Evolutionary conservation across 2,888 invertebrate genomes (phyloP), one percentile per base, ranked within the genome.

Genomic region (Bombylius major): DNA sequence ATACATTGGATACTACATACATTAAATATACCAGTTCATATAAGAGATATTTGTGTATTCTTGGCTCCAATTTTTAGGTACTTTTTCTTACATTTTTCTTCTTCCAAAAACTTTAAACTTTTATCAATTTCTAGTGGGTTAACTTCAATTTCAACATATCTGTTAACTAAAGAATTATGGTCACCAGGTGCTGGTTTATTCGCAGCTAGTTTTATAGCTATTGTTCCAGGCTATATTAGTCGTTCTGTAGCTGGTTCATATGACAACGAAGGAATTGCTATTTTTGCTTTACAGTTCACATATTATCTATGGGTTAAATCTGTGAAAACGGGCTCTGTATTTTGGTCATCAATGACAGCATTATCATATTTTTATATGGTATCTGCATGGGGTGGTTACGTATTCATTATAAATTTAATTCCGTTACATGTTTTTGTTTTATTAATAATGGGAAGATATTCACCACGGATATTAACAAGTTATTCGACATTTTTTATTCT

Each of bases 331-430:
- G 99, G 99, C 34, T 93, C 97, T 5, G 84, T 99, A 44, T 97
- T 90, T 73, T 99, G 98, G 98, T 86, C 97, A 5, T 83, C 89
- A 44, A 84, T 93, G 69, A 87, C 97, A 55, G 91, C 99, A 8
- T 71, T 99, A 5, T 94, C 97, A 1, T 99, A 99, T 76, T 98
- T 99, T 76, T 99, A 99, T 76, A 99, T 99, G 99, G 99, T 98
- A 4, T 98, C 97, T 60, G 98, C 98, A 62, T 99, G 99, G 99
- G 99, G 99, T 64, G 99, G 99, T 61, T 99, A 99, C 70, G 98
- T 99, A 47, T 99, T 98, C 73, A 99, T 99, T 66, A 99, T 98
- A 70, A 99, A 99, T 76, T 77, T 99, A 69, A 98, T 99, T 63
- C 99, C 99, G 0, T 81, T 99, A 12, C 99, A 99, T 70, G 97